Percentiles rank a stretch among this genome's conserved stretches.
These are phyloP conservation scores for Cisticola juncidis DNA, from an alignment of 2,113 vertebrate species.

Conservation along the genomic window DNA sequence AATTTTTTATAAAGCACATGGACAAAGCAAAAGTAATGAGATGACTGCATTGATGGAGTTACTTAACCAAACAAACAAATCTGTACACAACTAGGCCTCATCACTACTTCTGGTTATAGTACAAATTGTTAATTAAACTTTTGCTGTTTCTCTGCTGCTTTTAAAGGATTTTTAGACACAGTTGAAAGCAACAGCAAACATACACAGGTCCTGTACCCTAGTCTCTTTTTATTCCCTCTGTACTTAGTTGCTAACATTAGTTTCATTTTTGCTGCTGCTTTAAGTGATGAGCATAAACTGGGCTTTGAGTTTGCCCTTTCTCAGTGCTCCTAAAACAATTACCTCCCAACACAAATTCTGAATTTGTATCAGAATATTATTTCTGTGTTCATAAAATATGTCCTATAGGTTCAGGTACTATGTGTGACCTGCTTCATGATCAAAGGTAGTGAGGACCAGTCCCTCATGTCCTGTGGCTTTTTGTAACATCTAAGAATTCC, in stretches of 20 bases:
- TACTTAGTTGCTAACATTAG: background rate
- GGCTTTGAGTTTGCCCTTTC: background rate
- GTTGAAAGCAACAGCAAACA: background rate
- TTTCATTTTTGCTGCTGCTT: background rate
- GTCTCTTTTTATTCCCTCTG: background rate
- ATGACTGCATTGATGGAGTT: background rate
- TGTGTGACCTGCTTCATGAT: background rate
- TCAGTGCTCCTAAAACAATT: background rate
- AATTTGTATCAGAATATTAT: background rate
- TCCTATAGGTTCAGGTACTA: background rate
- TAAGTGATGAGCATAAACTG: background rate
- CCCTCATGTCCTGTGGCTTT: background rate
- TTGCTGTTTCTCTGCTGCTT: background rate
- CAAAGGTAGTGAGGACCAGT: background rate
- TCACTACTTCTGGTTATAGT: background rate
- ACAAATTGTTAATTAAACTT: background rate
- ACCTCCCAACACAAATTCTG: background rate
- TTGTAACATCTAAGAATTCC: background rate
- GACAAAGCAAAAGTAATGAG: background rate
- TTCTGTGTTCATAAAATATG: background rate
- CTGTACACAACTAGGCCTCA: background rate
- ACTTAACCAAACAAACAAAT: background rate
- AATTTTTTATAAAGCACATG: background rate
- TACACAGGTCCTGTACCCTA: background rate
- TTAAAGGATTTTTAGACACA: background rate